Conservation (phyloP, 64 coral and sea anemone species). For the Pocillopora verrucosa region DNA sequence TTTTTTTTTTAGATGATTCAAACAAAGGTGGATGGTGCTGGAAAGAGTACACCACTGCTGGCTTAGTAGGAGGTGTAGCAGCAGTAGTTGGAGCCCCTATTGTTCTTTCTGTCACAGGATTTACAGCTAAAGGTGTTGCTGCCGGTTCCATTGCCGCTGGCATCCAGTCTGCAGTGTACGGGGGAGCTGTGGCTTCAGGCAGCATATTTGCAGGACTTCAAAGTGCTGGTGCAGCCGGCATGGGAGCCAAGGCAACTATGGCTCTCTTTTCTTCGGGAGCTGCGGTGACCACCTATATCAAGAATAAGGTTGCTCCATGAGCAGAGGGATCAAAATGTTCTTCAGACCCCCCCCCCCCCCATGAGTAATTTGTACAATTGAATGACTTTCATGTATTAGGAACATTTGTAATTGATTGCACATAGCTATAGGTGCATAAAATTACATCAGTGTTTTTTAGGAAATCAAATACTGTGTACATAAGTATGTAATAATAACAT, state of each 20-base stretch:
- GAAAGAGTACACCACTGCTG: background rate
- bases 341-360: no score
- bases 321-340: background rate
- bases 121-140: background rate
- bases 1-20: no score
- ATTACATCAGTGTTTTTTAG: background rate
- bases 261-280: background rate
- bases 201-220: slow-evolving; percentile 12
- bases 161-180: slow-evolving; percentile 16
- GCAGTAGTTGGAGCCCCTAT: slow-evolving; percentile 10
- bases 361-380: background rate
- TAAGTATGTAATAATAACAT: background rate
- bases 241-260: background rate
- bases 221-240: slow-evolving; percentile 17
- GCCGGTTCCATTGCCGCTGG: background rate
- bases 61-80: background rate
- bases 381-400: background rate
- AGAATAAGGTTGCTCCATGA: background rate
- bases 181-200: slow-evolving; percentile 6
- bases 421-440: background rate
- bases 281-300: background rate
- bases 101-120: background rate
- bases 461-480: background rate
- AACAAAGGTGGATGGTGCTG: background rate
- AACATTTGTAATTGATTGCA: background rate